phyloP scores from a whole-genome alignment of 2,797 vertebrate species.

The Poliocrania exsul region DNA sequence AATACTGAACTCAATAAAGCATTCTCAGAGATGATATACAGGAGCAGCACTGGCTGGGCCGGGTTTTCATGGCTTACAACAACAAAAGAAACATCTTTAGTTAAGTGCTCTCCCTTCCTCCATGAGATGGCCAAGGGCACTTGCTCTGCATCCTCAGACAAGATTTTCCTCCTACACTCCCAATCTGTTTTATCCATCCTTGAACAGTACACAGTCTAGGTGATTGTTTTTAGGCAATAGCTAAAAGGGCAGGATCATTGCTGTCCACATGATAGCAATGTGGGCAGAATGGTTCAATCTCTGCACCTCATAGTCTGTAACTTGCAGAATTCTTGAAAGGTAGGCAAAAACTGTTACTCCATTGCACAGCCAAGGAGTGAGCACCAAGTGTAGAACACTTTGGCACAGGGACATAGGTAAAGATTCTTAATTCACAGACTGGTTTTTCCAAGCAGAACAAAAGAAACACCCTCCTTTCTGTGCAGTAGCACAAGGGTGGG shows the following conservation, averaged over 20 bases:
- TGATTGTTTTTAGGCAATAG: not conserved
- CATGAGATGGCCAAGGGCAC: not conserved
- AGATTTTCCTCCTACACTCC: not conserved
- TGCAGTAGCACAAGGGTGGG: not conserved
- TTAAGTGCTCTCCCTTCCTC: not conserved
- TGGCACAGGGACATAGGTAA: not conserved
- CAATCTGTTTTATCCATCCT: not conserved
- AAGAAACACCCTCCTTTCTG: not conserved
- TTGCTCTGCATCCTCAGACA: not conserved
- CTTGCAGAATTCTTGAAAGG: not conserved
- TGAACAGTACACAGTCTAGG: not conserved
- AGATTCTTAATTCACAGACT: not conserved
- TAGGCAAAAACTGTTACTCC: not conserved
- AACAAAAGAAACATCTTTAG: not conserved
- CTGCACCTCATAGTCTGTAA: not conserved
- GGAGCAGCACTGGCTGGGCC: not conserved
- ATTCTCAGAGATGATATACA: not conserved
- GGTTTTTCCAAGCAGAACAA: not conserved
- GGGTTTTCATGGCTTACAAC: not conserved
- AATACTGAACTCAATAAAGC: slow-evolving; percentile 44
- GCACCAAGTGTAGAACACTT: not conserved
- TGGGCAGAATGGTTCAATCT: not conserved
- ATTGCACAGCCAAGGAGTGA: not conserved
- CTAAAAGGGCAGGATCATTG: not conserved
- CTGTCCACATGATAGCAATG: not conserved